Conservation (phyloP, 1,140 invertebrate genomes). For the Antheraea mylitta region DNA sequence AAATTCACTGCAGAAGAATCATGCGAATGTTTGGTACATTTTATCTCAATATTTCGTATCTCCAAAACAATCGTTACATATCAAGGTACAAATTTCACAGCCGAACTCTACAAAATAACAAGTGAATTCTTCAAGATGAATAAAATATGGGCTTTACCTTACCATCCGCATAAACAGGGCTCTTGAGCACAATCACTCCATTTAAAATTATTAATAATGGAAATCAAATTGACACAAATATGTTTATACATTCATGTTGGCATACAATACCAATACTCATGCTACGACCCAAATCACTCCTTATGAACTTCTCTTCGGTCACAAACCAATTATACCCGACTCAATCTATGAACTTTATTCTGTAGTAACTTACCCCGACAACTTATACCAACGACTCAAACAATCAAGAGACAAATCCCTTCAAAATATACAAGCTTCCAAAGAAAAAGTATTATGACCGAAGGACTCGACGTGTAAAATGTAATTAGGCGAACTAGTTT, state of each 20-base stretch:
- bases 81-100: conserved; percentile 5
- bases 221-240: conserved; percentile 16
- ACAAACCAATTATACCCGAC: too few relatives aligned
- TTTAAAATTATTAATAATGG: conserved; percentile 12
- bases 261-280: conserved; percentile 2
- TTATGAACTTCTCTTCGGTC: too few relatives aligned
- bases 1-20: conserved; percentile 14
- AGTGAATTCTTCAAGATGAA: conserved; percentile 11
- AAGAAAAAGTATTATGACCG: too few relatives aligned
- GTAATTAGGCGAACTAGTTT: too few relatives aligned
- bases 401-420: too few relatives aligned
- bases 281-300: too few relatives aligned
- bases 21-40: conserved; percentile 10
- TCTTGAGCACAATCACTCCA: conserved; percentile 9
- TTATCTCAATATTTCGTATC: conserved; percentile 7
- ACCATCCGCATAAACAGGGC: conserved; percentile 8
- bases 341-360: too few relatives aligned
- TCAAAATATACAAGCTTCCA: too few relatives aligned
- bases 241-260: conserved; percentile 8
- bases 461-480: too few relatives aligned
- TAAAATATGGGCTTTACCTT: conserved; percentile 6
- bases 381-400: too few relatives aligned
- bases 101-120: not conserved
- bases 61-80: conserved; percentile 4
- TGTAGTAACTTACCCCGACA: too few relatives aligned